Percentiles rank a stretch among this genome's conserved stretches.
Evolutionary conservation across 2,888 invertebrate genomes (phyloP).

Genomic region (Meganola albula): DNA sequence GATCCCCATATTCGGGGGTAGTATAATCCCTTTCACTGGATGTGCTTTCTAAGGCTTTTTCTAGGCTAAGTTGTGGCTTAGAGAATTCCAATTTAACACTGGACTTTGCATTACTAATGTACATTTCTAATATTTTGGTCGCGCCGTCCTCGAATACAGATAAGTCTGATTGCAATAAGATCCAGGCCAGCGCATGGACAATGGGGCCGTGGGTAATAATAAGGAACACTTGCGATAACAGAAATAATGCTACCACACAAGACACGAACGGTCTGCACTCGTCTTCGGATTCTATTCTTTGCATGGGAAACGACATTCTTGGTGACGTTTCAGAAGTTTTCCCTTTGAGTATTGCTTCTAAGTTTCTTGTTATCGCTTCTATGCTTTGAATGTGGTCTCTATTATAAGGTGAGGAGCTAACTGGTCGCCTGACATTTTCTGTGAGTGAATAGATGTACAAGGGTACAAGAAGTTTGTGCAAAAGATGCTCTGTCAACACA

Average conservation of each 20-base stretch:
- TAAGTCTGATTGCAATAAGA: conserved; percentile 90
- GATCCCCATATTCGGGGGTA: conserved; percentile 59
- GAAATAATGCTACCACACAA: conserved; percentile 92
- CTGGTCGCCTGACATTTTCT: conserved; percentile 42
- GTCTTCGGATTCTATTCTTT: conserved; percentile 70
- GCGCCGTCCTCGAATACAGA: conserved; percentile 83
- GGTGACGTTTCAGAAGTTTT: conserved; percentile 74
- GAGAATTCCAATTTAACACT: conserved; percentile 80
- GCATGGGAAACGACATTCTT: conserved; percentile 51
- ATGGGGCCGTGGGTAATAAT: conserved; percentile 94
- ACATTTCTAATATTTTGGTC: conserved; percentile 81
- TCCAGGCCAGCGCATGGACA: conserved; percentile 93
- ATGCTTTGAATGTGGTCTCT: conserved; percentile 70
- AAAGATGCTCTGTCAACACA: conserved; percentile 94
- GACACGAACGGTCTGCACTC: conserved; percentile 86
- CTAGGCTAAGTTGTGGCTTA: conserved; percentile 85
- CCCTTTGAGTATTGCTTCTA: conserved; percentile 80
- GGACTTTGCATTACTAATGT: conserved; percentile 76
- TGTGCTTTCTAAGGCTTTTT: conserved; percentile 81
- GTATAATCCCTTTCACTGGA: conserved; percentile 68
- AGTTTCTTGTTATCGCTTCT: conserved; percentile 80
- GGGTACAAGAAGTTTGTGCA: conserved; percentile 95
- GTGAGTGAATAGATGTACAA: conserved; percentile 95
- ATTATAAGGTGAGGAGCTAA: conserved; percentile 56
- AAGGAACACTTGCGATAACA: conserved; percentile 95